Base-by-base conservation (phyloP, 2,797 vertebrate species). In the Pipistrellus pygmaeus region DNA sequence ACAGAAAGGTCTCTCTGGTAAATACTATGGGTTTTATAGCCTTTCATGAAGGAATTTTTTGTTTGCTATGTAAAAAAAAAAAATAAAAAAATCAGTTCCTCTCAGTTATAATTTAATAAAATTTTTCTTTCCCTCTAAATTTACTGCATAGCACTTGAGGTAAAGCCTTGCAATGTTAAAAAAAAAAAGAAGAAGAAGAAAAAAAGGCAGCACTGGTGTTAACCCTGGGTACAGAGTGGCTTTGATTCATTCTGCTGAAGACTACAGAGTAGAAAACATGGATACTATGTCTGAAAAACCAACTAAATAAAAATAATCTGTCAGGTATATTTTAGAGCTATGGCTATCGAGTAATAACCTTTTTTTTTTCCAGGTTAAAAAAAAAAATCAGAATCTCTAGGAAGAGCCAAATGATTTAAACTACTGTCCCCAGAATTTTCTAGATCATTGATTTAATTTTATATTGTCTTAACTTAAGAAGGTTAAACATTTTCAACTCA, bases 1-100 rank as follows among this genome's bases (percentile, higher is more conserved):
- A 97, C 97, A 98, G 98, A 98, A 98, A 97, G 94, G 96, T 97
- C 97, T 97, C 97, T 95, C 84, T 8, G 90, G 97, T 97, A 98
- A 98, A 98, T 93, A 98, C 90, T 69, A 95, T 87, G 94, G 75
- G 96, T 96, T 97, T 98, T 97, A 98, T 96, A 96, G 94, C 76
- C 88, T 98, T 97, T 96, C 94, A 95, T 97, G 94, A 96, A 98
- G 97, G 96, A 92, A 97, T 98, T 96, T 97, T 97, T 97, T 98
- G 97, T 98, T 98, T 98, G 94, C 66, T 96, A 93, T 97, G 83
- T 96, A 46, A 97, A 97, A 41, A 41, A 41, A 41, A 41, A 41
- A 41, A 38, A 38, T 38, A 38, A 95, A 97, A 97, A 96, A 30
- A 71, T 93, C 92, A 92, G 46, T 97, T 97, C 94, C 95, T 91